Evolutionary conservation across 2,113 vertebrate genomes (phyloP), one percentile per base, ranked within the genome.

Genomic region (Dunckerocampus dactyliophorus): DNA sequence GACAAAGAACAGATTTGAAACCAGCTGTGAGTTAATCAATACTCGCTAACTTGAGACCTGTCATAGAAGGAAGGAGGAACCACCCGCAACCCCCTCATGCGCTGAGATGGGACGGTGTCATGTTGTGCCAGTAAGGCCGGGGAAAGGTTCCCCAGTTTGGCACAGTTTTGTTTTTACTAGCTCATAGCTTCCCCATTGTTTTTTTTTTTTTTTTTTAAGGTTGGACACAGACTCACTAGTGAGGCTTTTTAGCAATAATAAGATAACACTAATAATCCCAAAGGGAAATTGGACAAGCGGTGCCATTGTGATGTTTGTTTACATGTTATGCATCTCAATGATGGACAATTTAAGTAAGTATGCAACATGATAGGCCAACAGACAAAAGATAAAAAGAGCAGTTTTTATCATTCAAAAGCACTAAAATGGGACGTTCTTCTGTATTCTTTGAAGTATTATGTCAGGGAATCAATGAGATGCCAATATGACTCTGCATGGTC

Each of bases 1-100:
- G 97, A 99, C 87, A 99, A 98, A 81, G 97, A 99, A 63, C 93
- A 93, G 72, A 92, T 88, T 19, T 98, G 89, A 97, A 60, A 53
- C 24, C n/a, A 28, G 56, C 59, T 59, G 20, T 48, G 1, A n/a
- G 31, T 46, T 51, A 52, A 42, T 16, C 3, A 48, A 57, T 49
- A 45, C 48, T 49, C 17, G 34, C 14, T 1, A 14, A 52, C 24
- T 17, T 52, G 21, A 22, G 20, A 43, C 24, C 34, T 10, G 60
- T 54, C 24, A 31, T n/a, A 34, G 31, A 5, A 34, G 31, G 31
- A 34, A 16, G 58, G 43, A 51, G 53, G 58, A 21, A 20, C 5
- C 11, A 31, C 11, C 54, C 39, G 31, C 5, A 1, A 31, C n/a
- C 54, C 31, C 42, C 47, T 60, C 53, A 63, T 43, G 31, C 46